Conservation (phyloP, 1,140 invertebrate species). For the Drosophila rhopaloa region DNA sequence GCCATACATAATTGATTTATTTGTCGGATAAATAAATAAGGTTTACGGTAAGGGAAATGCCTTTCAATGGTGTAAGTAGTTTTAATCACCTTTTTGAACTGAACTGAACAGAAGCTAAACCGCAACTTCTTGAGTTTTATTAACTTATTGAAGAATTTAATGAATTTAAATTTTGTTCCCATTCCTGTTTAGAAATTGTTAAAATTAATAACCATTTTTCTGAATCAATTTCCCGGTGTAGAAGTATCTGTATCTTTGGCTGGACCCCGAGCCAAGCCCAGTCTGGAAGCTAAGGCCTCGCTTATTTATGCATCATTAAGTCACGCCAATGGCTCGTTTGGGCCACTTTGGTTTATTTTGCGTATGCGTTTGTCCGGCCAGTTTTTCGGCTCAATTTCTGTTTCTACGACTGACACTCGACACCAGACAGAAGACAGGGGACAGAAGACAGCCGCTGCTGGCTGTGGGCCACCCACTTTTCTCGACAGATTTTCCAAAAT, state of each 20-base stretch:
- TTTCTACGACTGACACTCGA: slow-evolving; percentile 36
- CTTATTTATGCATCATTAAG: slow-evolving; percentile 78
- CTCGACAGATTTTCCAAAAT: slow-evolving; percentile 43
- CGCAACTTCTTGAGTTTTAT: too few species aligned
- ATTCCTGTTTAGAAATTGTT: too few species aligned
- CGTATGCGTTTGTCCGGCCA: slow-evolving; percentile 26
- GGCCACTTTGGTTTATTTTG: slow-evolving; percentile 43
- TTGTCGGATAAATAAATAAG: too few species aligned
- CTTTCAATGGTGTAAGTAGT: too few species aligned
- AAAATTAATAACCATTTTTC: background rate
- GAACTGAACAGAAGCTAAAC: too few species aligned
- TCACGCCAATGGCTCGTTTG: slow-evolving; percentile 79
- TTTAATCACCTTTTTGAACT: too few species aligned
- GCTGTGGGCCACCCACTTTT: slow-evolving; percentile 74
- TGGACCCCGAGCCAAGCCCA: slow-evolving; percentile 15
- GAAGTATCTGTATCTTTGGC: slow-evolving; percentile 11
- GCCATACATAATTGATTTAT: too few species aligned
- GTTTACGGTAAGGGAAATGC: too few species aligned
- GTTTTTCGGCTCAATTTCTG: slow-evolving; percentile 28
- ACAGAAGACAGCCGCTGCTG: slow-evolving; percentile 49
- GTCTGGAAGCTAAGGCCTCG: slow-evolving; percentile 20
- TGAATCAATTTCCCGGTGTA: background rate
- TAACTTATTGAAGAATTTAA: too few species aligned
- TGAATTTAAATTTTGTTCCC: too few species aligned
- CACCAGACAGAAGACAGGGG: slow-evolving; percentile 19